Evolutionary conservation across 2,113 vertebrate genomes (phyloP).

Genomic region (Callorhinus ursinus): DNA sequence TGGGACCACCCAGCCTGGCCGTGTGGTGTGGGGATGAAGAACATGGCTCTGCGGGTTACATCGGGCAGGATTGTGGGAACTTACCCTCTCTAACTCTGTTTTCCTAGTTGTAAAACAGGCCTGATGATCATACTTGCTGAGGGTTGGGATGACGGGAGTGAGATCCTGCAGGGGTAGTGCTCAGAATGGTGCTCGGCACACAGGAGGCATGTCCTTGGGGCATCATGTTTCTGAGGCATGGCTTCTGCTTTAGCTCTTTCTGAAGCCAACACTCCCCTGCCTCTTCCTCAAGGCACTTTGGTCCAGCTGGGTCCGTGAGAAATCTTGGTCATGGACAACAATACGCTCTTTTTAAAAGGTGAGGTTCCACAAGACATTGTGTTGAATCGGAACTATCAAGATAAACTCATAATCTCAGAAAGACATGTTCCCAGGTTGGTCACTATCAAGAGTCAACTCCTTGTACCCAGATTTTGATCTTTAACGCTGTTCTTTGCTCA

Average conservation of each 20-base stretch:
- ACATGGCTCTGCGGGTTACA: rapidly evolving
- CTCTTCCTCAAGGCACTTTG: background rate
- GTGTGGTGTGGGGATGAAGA: rapidly evolving
- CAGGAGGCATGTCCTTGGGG: rapidly evolving
- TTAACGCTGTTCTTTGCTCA: background rate
- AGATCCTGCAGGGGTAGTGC: background rate
- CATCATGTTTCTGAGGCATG: background rate
- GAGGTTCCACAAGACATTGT: background rate
- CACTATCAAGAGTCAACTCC: background rate
- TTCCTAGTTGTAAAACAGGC: background rate
- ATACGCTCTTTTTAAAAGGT: background rate
- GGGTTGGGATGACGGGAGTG: no score
- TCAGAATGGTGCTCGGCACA: rapidly evolving
- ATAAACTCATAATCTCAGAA: background rate
- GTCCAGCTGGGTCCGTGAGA: background rate
- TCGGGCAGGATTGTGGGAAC: rapidly evolving
- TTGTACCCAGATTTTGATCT: background rate
- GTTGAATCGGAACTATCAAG: background rate
- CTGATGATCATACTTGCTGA: rapidly evolving
- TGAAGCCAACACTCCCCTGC: no score
- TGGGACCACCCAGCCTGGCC: background rate
- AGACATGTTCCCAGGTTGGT: background rate
- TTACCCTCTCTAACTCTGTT: background rate
- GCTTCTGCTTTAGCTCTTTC: background rate
- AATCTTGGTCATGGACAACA: background rate